These are phyloP conservation scores for Apodemia mormo DNA, from an alignment of 2,888 invertebrate species.

Conservation along the genomic window DNA sequence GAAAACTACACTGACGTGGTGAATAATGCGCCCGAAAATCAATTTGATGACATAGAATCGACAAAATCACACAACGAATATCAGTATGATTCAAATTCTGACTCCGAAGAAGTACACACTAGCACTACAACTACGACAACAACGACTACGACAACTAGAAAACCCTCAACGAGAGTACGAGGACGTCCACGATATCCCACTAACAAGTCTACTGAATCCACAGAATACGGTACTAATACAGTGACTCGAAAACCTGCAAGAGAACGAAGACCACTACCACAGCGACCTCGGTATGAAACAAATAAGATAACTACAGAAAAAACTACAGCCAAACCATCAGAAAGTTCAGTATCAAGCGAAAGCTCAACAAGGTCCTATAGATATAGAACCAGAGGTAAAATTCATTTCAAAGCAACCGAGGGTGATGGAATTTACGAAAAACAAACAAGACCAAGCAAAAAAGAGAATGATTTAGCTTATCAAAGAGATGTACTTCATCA, in stretches of 20 bases:
- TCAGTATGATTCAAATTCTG: constrained; percentile 51
- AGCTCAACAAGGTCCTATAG: constrained; percentile 61
- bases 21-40: constrained; percentile 45
- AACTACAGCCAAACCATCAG: constrained; percentile 50
- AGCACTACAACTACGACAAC: constrained; percentile 55
- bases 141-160: constrained; percentile 62
- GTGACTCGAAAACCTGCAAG: constrained; percentile 76
- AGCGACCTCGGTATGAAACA: constrained; percentile 63
- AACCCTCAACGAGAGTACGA: constrained; percentile 57
- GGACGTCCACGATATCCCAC: constrained; percentile 70
- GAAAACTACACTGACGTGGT: constrained; percentile 47
- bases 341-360: constrained; percentile 48
- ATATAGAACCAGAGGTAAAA: constrained; percentile 73
- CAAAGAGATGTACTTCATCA: constrained; percentile 84
- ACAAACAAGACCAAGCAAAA: constrained; percentile 50
- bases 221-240: constrained; percentile 63
- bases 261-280: constrained; percentile 73
- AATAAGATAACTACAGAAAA: constrained; percentile 69
- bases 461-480: constrained; percentile 78
- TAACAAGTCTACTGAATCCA: constrained; percentile 58
- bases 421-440: constrained; percentile 60
- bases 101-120: constrained; percentile 47
- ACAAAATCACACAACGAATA: constrained; percentile 51
- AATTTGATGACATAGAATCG: constrained; percentile 43
- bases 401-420: constrained; percentile 74